Percentiles rank a stretch among this genome's conserved stretches.
Evolutionary conservation across 2,888 invertebrate species (phyloP).

Genomic region (Neoscelio sp.): DNA sequence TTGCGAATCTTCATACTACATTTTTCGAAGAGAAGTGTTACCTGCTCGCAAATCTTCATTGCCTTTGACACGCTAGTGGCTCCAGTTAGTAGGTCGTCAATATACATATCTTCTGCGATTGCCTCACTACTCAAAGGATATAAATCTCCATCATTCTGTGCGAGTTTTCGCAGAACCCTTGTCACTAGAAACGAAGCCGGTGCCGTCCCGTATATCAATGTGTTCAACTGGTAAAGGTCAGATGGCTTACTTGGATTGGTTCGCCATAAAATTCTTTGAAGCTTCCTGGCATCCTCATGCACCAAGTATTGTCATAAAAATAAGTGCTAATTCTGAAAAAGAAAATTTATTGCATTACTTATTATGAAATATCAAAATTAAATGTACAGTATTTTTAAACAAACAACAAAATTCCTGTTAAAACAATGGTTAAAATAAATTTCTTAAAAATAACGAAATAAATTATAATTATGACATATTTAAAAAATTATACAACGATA

Average conservation of each 20-base stretch:
- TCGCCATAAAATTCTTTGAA: slow-evolving; percentile 7
- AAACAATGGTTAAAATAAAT: too few relatives aligned
- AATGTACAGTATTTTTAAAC: too few relatives aligned
- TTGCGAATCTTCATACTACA: neutral
- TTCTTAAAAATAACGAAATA: too few relatives aligned
- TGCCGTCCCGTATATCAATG: slow-evolving; percentile 17
- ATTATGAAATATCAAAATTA: too few relatives aligned
- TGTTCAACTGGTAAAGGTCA: neutral
- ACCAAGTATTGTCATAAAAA: too few relatives aligned
- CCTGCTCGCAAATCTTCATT: neutral
- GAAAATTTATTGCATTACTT: too few relatives aligned
- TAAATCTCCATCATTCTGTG: slow-evolving; percentile 2
- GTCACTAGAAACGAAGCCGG: slow-evolving; percentile 22
- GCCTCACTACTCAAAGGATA: slow-evolving; percentile 13
- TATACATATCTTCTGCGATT: slow-evolving; percentile 31
- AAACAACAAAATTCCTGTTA: too few relatives aligned
- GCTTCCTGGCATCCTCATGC: neutral
- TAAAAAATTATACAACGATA: too few relatives aligned
- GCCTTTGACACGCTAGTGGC: neutral
- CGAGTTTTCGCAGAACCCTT: slow-evolving; percentile 7
- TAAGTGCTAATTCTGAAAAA: too few relatives aligned
- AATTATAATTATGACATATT: too few relatives aligned
- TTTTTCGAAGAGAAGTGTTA: neutral
- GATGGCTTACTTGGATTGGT: neutral
- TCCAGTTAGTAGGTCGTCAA: slow-evolving; percentile 31